Base-by-base conservation (phyloP, 2,888 invertebrate genomes). In the Hyppa rectilinea region DNA sequence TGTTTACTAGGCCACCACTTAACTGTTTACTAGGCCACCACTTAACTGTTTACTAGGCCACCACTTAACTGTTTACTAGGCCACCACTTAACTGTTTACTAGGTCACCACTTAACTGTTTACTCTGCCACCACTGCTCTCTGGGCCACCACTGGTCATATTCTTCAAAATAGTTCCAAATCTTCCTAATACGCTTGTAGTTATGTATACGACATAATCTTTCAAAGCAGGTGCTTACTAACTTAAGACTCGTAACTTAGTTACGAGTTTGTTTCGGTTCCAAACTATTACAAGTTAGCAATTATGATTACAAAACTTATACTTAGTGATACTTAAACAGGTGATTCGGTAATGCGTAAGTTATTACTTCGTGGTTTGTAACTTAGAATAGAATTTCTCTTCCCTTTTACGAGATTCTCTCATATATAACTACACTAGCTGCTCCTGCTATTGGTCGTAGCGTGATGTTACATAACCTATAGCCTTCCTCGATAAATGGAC, bases 301-400 rank as follows among this genome's bases (percentile, higher is more conserved):
- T 74, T 53, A 78, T 77, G 77, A 77, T 77, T 71, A 78, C 71
- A 23, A 82, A 77, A 77, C 77, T 82, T 78, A 5, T 49, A 82
- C 71, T 69, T 69, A 34, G 43, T 62, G 49, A 50, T 78, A 81
- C 52, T 50, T 31, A 26, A 40, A 40, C 50, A 82, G 82, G 71
- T 77, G 49, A 59, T 70, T 40, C 20, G n/a, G 59, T 77, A 55
- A 63, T 52, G 59, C 17, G 7, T 62, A 43, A 82, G 59, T 63
- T 40, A 70, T 70, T 49, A 36, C 29, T 20, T 38, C 0, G 12
- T 31, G 38, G 9, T 38, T 40, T 71, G 31, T 50, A 17, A 7
- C 17, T 36, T 9, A 10, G 14, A 55, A 45, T 29, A 20, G 56
- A 36, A 26, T 6, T 20, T 49, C 9, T 59, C 29, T 29, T 49